Conservation (phyloP, 2,888 invertebrate genomes). For the Leptopilina myrica region DNA sequence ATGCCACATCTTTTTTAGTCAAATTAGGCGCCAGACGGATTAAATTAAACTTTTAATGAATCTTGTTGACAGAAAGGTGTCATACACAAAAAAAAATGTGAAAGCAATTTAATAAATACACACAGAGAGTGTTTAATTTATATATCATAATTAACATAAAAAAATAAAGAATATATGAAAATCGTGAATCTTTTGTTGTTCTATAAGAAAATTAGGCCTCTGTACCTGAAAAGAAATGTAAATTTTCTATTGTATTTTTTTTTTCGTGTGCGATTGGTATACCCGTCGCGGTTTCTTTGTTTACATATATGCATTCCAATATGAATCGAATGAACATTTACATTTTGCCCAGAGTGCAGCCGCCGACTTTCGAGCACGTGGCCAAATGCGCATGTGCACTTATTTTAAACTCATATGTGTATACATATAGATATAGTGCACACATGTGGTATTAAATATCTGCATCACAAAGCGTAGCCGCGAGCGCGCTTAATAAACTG, state of each 20-base stretch:
- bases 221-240: constrained; percentile 26
- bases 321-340: constrained; percentile 33
- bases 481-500: constrained; percentile 51
- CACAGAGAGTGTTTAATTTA: background rate
- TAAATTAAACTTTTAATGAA: too few species aligned
- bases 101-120: background rate
- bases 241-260: constrained; percentile 16
- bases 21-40: too few species aligned
- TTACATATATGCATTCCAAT: constrained; percentile 36
- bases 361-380: constrained; percentile 19
- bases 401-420: constrained; percentile 1
- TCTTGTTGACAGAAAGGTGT: too few species aligned
- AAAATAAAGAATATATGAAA: background rate
- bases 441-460: constrained; percentile 49
- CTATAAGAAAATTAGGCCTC: background rate
- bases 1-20: too few species aligned
- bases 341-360: constrained; percentile 17
- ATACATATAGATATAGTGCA: too few species aligned
- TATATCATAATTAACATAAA: background rate
- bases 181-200: constrained; percentile 6
- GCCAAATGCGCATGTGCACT: constrained; percentile 36
- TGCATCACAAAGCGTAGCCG: constrained; percentile 63
- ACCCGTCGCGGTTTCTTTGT: constrained; percentile 35
- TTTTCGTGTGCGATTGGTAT: background rate
- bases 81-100: too few species aligned